These are phyloP conservation scores for Denticeps clupeoides DNA, from an alignment of 2,797 vertebrate species.

Conservation along the genomic window DNA sequence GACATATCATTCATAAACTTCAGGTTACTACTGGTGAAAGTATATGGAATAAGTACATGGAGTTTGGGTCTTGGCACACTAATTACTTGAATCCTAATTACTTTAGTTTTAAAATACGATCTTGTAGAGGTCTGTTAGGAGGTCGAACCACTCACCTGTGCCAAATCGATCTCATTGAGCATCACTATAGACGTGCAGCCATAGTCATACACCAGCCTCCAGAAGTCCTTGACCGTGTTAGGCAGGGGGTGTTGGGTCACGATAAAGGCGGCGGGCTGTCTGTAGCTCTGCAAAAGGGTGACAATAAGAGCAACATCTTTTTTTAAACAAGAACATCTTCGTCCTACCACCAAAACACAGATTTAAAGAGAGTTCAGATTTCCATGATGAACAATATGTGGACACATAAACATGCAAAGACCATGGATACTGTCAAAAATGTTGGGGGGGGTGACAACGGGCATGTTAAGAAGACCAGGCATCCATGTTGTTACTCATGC, in stretches of 20 bases:
- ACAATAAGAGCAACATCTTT: slow-evolving; percentile 4
- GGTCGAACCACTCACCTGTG: slow-evolving; percentile 66
- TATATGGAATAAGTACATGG: no score
- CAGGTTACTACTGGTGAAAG: no score
- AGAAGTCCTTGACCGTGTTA: slow-evolving; percentile 97
- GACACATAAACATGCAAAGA: slow-evolving; percentile 51
- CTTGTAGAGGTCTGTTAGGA: no score
- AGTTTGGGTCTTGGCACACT: no score
- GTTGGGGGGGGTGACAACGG: neutral
- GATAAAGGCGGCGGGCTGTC: slow-evolving; percentile 96
- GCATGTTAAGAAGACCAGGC: slow-evolving; percentile 11
- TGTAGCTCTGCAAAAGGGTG: slow-evolving; percentile 74
- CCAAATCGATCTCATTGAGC: slow-evolving; percentile 93
- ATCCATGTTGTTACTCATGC: slow-evolving; percentile 26
- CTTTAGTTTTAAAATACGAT: no score
- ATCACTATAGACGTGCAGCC: slow-evolving; percentile 96
- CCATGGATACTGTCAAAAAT: neutral
- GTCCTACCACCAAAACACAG: no score
- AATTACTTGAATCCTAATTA: no score
- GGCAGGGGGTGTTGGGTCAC: slow-evolving; percentile 96
- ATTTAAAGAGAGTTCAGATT: no score
- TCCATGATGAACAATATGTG: slow-evolving; percentile 21
- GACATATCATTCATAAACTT: no score
- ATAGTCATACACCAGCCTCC: slow-evolving; percentile 97
- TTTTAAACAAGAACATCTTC: neutral